Base-by-base conservation (phyloP, 2,113 vertebrate genomes). In the Tylochromis polylepis region DNA sequence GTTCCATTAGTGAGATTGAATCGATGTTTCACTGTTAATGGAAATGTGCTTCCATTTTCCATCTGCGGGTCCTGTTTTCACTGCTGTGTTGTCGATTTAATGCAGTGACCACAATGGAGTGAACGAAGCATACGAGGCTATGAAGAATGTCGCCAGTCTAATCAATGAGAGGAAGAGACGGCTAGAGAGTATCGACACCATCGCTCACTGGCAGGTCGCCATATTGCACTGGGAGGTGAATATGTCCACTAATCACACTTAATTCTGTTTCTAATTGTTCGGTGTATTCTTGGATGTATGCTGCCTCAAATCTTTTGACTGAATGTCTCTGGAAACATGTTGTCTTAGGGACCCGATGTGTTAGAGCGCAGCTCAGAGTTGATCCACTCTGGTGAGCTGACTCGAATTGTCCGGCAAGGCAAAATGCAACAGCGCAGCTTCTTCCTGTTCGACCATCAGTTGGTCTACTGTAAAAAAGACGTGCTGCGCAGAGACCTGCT, bases 371-470 rank as follows among this genome's bases (percentile, higher is more conserved):
- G 99, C 93, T 99, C 99, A 0, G 98, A 99, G 89, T 93, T 99
- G 81, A 98, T 99, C 94, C 98, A 99, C 88, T 99, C 98, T 0
- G 99, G 98, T 4, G 99, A 99, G 84, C 93, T 99, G 92, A 98
- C 96, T 51, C 97, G 96, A 84, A 85, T 97, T 82, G 95, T 97
- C 15, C 97, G 96, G 81, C 97, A 98, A 49, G 97, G 98, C 85
- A 98, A 97, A 95, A 98, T 96, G 91, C 99, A 99, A 92, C 99
- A 99, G 91, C 98, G 99, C 90, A 98, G 96, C 72, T 98, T 97
- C 95, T 99, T 99, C 95, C 96, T 99, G 58, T 99, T 99, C 38
- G 99, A 99, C 96, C 99, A 99, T 94, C 99, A 99, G 93, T 93
- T 99, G 83, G 97, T 99, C 57, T 97, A 97, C 93, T 99, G 99